Evolutionary conservation across 1,140 invertebrate species (phyloP), one percentile per base, ranked within the genome.

Genomic region (Ectropis grisescens): DNA sequence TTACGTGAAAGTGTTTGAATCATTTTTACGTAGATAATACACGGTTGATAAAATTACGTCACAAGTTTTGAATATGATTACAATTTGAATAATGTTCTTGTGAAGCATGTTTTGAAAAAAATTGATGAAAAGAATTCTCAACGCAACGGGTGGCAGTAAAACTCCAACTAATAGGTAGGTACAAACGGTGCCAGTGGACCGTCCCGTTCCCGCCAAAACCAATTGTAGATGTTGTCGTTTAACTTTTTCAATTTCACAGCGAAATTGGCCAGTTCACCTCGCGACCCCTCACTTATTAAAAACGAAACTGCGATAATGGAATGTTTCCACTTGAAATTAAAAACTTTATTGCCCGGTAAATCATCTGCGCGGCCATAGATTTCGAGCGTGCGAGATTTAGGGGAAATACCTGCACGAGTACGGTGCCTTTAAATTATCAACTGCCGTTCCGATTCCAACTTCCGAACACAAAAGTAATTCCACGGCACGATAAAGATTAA

Each of bases 231-330:
- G 34, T 49, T 44, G 37, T 39, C 45, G 39, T 39, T 45, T 25
- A 55, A 55, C 47, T 55, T 55, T 55, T 55, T 50, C 51, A 55
- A 55, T 55, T 55, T 44, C 44, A 41, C 42, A 37, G 28, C 29
- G 28, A 42, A 53, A 53, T 48, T 47, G 44, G 34, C 37, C 32
- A 25, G 30, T 41, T 26, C 37, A 39, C 41, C 43, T 41, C 34
- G 3, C 37, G 25, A 23, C 30, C 34, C 34, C 36, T 24, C 44
- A 35, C 35, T 54, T 49, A 49, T 53, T 49, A 53, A 53, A 48
- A 45, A 50, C 34, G 39, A 33, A 42, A 47, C 44, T 37, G 44
- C 44, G 38, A 41, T 41, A 41, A 47, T 52, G 44, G 44, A 43
- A 42, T 43, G 42, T 42, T 40, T 22, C 34, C 34, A 37, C 32